Percentiles rank a stretch among this genome's conserved stretches.
Conservation (phyloP, 2,797 vertebrate species). For the Scyliorhinus canicula region DNA sequence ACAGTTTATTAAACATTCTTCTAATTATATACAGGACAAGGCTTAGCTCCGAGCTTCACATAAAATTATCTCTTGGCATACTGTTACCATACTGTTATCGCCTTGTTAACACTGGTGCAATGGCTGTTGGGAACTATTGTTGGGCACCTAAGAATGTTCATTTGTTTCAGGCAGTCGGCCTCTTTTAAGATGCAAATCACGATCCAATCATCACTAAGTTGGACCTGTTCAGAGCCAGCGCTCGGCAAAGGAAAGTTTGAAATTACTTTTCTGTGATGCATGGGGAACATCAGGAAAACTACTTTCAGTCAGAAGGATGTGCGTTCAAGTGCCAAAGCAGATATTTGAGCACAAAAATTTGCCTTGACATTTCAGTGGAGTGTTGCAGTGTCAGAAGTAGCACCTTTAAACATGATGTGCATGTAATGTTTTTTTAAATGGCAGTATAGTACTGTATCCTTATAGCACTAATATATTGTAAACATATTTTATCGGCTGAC, state of each 20-base stretch:
- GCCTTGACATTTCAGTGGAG: neutral
- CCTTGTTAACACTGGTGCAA: neutral
- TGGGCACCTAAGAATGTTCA: neutral
- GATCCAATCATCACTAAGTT: neutral
- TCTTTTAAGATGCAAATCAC: neutral
- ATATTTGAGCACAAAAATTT: neutral
- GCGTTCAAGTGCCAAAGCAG: neutral
- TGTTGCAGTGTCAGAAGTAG: neutral
- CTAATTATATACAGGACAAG: no score
- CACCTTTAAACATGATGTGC: neutral
- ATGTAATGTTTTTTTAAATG: no score
- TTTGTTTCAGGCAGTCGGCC: neutral
- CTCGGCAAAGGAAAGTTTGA: neutral
- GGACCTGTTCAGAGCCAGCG: neutral
- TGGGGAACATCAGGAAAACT: neutral
- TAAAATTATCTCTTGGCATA: no score
- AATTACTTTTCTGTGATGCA: neutral
- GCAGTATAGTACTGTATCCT: no score
- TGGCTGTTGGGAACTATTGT: neutral
- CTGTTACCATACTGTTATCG: no score
- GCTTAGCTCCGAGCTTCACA: no score
- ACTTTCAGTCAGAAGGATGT: neutral
- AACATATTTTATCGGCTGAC: neutral
- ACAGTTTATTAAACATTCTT: no score
- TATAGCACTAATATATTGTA: neutral